Percentiles rank a stretch among this genome's conserved stretches.
phyloP scores from a whole-genome alignment of 2,888 invertebrate species.

The Dendrolimus houi region DNA sequence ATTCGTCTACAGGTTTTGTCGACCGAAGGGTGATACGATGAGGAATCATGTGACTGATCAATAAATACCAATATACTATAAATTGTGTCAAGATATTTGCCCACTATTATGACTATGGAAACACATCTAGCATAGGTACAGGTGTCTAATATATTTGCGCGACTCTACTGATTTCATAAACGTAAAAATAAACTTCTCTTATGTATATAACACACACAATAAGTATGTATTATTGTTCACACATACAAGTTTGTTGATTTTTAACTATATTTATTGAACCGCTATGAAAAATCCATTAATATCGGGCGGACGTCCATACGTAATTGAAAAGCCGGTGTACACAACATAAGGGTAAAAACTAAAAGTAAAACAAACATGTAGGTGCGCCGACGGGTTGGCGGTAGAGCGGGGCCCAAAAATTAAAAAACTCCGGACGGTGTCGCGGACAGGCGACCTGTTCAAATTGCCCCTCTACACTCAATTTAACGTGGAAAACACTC shows the following conservation, averaged over 20 bases:
- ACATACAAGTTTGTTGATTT: not conserved
- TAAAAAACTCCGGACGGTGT: slow-evolving; percentile 62
- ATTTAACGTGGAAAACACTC: slow-evolving; percentile 70
- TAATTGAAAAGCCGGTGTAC: slow-evolving; percentile 38
- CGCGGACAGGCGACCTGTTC: slow-evolving; percentile 55
- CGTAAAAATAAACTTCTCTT: not conserved
- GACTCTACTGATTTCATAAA: no score
- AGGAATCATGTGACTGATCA: no score
- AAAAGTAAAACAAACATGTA: slow-evolving; percentile 34
- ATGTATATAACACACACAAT: not conserved
- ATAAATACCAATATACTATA: no score
- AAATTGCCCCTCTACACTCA: slow-evolving; percentile 69
- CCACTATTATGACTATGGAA: no score
- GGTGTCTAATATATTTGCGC: no score
- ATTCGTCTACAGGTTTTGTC: no score
- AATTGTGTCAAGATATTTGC: no score
- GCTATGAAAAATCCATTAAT: slow-evolving; percentile 15
- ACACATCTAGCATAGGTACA: no score
- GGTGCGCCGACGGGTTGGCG: slow-evolving; percentile 14
- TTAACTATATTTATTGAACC: not conserved
- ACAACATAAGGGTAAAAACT: slow-evolving; percentile 19
- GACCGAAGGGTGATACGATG: no score
- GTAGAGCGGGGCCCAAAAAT: slow-evolving; percentile 51
- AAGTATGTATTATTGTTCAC: not conserved
- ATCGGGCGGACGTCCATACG: slow-evolving; percentile 20